Evolutionary conservation across 2,797 vertebrate species (phyloP).

Genomic region (Acrossocheilus fasciatus): DNA sequence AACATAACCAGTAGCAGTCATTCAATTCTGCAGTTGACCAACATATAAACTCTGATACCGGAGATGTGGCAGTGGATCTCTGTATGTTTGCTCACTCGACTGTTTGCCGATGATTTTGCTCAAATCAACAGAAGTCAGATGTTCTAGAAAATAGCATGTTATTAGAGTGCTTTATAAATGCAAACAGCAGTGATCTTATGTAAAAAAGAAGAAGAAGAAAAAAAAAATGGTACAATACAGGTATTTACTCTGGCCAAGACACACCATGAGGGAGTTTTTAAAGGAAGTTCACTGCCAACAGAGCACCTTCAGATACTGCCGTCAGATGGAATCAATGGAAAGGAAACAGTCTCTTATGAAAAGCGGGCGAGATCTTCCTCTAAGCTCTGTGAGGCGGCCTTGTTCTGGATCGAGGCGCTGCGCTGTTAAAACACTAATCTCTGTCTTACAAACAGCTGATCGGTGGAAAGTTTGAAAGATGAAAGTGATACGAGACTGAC

Average conservation of each 20-base stretch:
- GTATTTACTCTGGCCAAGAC: constrained; percentile 73
- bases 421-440: constrained; percentile 34
- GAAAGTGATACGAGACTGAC: constrained; percentile 21
- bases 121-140: constrained; percentile 80
- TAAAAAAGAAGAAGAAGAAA: constrained; percentile 51
- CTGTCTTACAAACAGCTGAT: constrained; percentile 4
- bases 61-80: background rate
- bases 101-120: constrained; percentile 71
- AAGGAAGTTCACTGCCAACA: constrained; percentile 72
- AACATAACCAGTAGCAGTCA: background rate
- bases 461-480: constrained; percentile 17
- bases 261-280: constrained; percentile 64
- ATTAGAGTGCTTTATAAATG: constrained; percentile 78
- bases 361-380: constrained; percentile 68
- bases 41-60: constrained; percentile 29
- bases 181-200: constrained; percentile 69
- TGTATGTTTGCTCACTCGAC: constrained; percentile 68
- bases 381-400: constrained; percentile 62
- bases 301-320: constrained; percentile 71
- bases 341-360: constrained; percentile 76
- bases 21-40: constrained; percentile 8
- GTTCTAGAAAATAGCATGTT: constrained; percentile 81
- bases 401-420: constrained; percentile 55
- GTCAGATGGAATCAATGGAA: constrained; percentile 74
- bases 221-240: constrained; percentile 72